A percentile compares a stretch with the other conserved stretches of the same genome.
Evolutionary conservation across 2,888 invertebrate genomes (phyloP).

Genomic region (Cyclophora albipunctata): DNA sequence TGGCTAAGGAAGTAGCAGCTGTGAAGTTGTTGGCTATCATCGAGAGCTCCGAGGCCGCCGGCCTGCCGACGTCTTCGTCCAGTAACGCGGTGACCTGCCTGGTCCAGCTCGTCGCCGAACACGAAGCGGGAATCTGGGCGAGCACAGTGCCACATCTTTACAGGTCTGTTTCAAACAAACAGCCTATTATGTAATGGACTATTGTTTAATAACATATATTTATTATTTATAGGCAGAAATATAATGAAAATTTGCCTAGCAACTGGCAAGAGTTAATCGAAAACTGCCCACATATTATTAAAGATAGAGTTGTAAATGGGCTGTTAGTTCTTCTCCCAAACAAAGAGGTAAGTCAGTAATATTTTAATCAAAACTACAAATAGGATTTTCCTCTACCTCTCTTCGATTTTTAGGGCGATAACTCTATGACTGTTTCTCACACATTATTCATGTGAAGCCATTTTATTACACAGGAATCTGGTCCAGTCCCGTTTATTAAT

Average conservation of each 20-base stretch:
- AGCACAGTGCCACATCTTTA: conserved; percentile 74
- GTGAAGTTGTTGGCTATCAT: conserved; percentile 48
- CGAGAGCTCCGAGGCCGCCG: conserved; percentile 49
- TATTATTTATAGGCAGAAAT: conserved; percentile 69
- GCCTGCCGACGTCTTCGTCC: conserved; percentile 42
- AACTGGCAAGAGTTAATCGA: conserved; percentile 81
- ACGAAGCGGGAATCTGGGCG: conserved; percentile 76
- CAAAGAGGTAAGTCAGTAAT: conserved; percentile 43
- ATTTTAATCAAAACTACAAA: not conserved
- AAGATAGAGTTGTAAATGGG: conserved; percentile 70
- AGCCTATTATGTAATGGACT: no score
- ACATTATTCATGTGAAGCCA: no score
- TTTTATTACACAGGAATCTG: no score
- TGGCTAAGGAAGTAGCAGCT: conserved; percentile 59
- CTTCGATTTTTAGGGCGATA: no score
- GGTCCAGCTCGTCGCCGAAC: conserved; percentile 54
- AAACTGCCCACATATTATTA: conserved; percentile 69
- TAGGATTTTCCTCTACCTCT: not conserved
- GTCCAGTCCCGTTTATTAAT: conserved; percentile 16
- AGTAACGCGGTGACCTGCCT: conserved; percentile 39
- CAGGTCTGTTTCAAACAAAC: conserved; percentile 37
- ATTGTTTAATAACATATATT: not conserved
- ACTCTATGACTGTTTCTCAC: no score
- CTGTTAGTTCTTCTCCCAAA: conserved; percentile 64
- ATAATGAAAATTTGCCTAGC: conserved; percentile 79